Conservation (phyloP, 2,888 invertebrate genomes). For the Epinotia brunnichana region DNA sequence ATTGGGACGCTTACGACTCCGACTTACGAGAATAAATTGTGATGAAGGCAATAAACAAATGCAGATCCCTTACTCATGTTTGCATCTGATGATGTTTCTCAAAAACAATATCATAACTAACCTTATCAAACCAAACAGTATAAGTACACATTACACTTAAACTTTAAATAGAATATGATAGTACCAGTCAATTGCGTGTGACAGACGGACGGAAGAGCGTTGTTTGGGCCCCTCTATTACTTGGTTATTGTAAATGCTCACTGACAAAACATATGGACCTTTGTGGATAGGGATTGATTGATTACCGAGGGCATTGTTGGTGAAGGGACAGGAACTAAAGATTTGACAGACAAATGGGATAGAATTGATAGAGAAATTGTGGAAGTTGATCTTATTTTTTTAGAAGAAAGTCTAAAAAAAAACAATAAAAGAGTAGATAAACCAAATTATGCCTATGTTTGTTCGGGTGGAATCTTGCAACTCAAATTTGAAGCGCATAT, state of each 20-base stretch:
- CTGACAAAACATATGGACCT: conserved; percentile 73
- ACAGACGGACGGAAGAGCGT: conserved; percentile 63
- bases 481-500: too few relatives aligned
- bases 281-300: conserved; percentile 51
- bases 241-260: conserved; percentile 61
- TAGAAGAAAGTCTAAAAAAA: background rate
- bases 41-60: too few relatives aligned
- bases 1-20: too few relatives aligned
- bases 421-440: too few relatives aligned
- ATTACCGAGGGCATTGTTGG: conserved; percentile 45
- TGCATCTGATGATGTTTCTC: too few relatives aligned
- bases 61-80: too few relatives aligned
- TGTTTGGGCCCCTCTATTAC: conserved; percentile 64
- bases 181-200: conserved; percentile 46
- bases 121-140: too few relatives aligned
- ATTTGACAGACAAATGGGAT: conserved; percentile 9
- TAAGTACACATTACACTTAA: background rate
- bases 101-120: too few relatives aligned
- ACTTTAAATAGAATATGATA: conserved; percentile 31
- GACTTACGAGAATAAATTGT: too few relatives aligned
- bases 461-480: too few relatives aligned
- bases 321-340: conserved; percentile 14
- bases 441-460: too few relatives aligned
- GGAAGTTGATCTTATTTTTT: background rate
- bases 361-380: background rate